Evolutionary conservation across 2,113 vertebrate genomes (phyloP), one percentile per base, ranked within the genome.

Genomic region (Dromas ardeola): DNA sequence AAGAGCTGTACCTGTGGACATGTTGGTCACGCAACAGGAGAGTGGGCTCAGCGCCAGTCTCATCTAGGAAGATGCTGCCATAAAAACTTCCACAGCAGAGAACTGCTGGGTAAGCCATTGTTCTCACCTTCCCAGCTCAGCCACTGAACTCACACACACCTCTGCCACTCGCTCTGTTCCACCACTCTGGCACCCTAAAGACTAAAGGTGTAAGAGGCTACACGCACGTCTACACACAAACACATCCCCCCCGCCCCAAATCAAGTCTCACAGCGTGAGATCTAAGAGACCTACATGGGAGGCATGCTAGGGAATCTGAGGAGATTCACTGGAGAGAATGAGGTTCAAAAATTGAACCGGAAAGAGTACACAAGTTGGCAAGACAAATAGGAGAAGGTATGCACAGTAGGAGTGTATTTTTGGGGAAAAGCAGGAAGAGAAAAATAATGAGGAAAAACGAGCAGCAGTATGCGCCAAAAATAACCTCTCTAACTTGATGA

Each of bases 11-110:
- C 22, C 19, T 29, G 9, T 9, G 34, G 53, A 7, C 15, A 3
- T 1, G 5, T 1, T 47, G 15, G 5, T 6, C 26, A 36, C 0
- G 0, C 2, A 36, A 4, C 0, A 0, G 61, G 6, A 56, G 40
- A 17, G 13, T 0, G 3, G 1, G 2, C 19, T 55, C 55, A 40
- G 12, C 27, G 23, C 15, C 78, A 32, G 11, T 3, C 71, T 10
- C 8, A 17, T 4, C 53, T 27, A 52, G 7, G 30, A 61, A 53
- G 36, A 32, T 38, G 10, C 26, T 78, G 40, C 66, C 53, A 52
- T 9, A 32, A n/a, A 43, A 71, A 9, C 23, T 80, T 55, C 56
- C 55, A 9, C 6, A 18, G 50, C 61, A 74, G 42, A 58, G 43
- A 74, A 55, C 18, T 42, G 12, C 49, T 52, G 50, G 30, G 5